Base-by-base conservation (phyloP, 2,888 invertebrate genomes). In the Xestia rhomboidea region DNA sequence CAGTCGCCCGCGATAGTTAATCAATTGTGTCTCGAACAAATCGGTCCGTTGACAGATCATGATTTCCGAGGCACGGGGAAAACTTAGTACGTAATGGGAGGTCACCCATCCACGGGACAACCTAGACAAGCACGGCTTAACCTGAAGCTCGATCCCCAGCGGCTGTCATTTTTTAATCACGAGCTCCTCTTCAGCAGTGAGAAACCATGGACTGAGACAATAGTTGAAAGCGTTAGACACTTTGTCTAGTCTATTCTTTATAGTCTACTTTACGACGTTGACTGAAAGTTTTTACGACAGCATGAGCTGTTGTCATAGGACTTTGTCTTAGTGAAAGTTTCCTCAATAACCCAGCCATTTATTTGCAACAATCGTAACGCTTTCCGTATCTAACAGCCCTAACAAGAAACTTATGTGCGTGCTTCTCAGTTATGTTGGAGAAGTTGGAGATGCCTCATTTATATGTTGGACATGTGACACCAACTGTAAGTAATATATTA, bases 401-500 rank as follows among this genome's bases (percentile, higher is more conserved):
- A 57, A 69, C 30, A n/a, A 30, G 54, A 79, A 88, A 81, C 76
- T 86, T 86, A 76, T 82, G 76, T 79, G 68, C 73, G 79, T 79
- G 73, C 68, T 75, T 68, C 82, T 69, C 68, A 64, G 80, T 73
- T 54, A 81, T 86, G 80, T 76, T 64, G 80, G 67, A 15, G 75
- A 87, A 88, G 77, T 88, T 87, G 46, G 69, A 77, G 82, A 88
- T 79, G 82, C 79, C 80, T 88, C 87, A 86, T 88, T 87, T 81
- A 73, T 88, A 84, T 88, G 87, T 84, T 72, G 78, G 80, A 86
- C 88, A 87, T 84, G 84, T 88, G 88, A 87, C 80, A 84, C 79
- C 73, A 79, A 88, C 78, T 73, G 79, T 79, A 76, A 76, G 82
- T 88, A 88, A 88, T 87, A 75, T 75, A 75, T 82, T 75, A 70